Base-by-base conservation (phyloP, 2,888 invertebrate genomes). In the Xestia ashworthii region DNA sequence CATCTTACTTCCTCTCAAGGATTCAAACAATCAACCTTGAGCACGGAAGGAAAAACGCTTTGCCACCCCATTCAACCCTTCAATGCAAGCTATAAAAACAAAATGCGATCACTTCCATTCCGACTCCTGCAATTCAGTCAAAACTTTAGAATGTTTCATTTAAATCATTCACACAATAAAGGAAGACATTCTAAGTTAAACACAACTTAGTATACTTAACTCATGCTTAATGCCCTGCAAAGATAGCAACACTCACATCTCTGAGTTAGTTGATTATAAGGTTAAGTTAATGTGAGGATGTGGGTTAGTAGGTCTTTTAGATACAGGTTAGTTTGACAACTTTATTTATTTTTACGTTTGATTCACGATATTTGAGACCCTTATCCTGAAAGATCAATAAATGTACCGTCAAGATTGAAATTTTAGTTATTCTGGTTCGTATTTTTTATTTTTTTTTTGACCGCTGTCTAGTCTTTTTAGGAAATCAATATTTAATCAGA, bases 141-240 rank as follows among this genome's bases (percentile, higher is more conserved):
- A 58, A 74, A 81, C 62, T 77, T 89, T 83, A 78, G 66, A 81
- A 77, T 76, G 76, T 76, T 73, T 71, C 70, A 46, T 64, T 60
- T 70, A 79, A 73, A 81, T 79, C 80, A 84, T 74, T 74, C 71
- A 48, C 53, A 74, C 50, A 72, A 38, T 67, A 80, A 65, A 71
- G 68, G 69, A 84, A 65, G 67, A 80, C 68, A 75, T 75, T 85
- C 50, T 68, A 73, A 83, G 76, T 81, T 67, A 83, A 80, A 70
- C 66, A 68, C 66, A 74, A 70, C 66, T 81, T 84, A 62, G 58
- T 73, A 69, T 81, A 80, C 72, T 81, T 83, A 71, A 76, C 19
- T 85, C 76, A 83, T 85, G 83, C 62, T 83, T 85, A 83, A 83
- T 83, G 81, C 62, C 53, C 62, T 53, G 85, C 62, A 32, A 81